A percentile compares a stretch with the other conserved stretches of the same genome.
Conservation (phyloP, 2,797 vertebrate species). For the Microctenopoma steveboyesi region DNA sequence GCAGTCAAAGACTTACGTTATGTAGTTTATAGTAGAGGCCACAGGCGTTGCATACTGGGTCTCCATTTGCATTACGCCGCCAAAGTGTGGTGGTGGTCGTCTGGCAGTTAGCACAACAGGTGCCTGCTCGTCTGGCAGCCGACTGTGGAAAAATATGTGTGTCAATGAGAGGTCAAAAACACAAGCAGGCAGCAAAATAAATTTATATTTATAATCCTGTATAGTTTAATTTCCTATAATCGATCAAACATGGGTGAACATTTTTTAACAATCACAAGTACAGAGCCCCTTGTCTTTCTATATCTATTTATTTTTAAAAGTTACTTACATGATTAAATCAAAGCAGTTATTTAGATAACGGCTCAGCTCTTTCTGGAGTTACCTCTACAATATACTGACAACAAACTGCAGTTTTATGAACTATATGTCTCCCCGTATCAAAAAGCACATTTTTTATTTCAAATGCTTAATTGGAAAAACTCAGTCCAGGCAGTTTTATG, state of each 20-base stretch:
- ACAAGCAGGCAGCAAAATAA: neutral
- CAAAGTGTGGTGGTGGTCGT: conserved; percentile 98
- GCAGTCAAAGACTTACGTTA: conserved; percentile 88
- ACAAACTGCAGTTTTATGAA: neutral
- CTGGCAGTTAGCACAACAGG: conserved; percentile 98
- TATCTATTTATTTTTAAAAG: too few relatives aligned
- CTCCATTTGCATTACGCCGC: conserved; percentile 96
- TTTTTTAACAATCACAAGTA: too few relatives aligned
- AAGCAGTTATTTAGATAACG: too few relatives aligned
- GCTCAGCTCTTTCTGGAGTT: too few relatives aligned
- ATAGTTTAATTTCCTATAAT: too few relatives aligned
- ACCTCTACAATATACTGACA: neutral
- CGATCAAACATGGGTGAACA: too few relatives aligned
- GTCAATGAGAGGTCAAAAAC: conserved; percentile 29
- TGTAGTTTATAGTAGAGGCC: conserved; percentile 99
- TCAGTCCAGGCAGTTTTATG: neutral
- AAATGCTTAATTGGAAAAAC: neutral
- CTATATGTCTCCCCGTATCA: neutral
- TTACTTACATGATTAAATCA: too few relatives aligned
- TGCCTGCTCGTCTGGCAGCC: conserved; percentile 95
- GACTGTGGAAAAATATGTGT: conserved; percentile 82
- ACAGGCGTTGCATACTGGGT: conserved; percentile 98
- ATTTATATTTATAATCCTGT: neutral
- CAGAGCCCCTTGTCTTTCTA: too few relatives aligned
- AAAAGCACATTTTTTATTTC: neutral